Percentiles rank a stretch among this genome's conserved stretches.
Conservation (phyloP, 2,888 invertebrate species). For the Timema podura region DNA sequence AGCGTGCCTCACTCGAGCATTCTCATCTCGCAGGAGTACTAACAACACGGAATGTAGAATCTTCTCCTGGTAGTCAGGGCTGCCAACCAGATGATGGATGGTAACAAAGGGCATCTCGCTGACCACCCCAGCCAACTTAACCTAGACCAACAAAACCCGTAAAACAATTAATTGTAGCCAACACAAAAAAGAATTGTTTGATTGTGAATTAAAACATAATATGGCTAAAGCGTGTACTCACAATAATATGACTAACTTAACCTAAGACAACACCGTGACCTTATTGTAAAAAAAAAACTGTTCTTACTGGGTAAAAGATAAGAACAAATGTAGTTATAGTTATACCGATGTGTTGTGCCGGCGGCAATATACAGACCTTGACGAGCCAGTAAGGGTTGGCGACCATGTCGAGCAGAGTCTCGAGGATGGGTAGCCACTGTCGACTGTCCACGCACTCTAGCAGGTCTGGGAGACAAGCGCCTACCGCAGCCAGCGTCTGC, state of each 20-base stretch:
- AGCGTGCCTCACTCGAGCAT: constrained; percentile 70
- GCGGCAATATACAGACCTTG: constrained; percentile 53
- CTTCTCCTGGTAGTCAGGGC: constrained; percentile 54
- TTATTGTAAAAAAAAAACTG: too few species aligned
- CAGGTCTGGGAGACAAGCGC: constrained; percentile 54
- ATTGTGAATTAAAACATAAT: too few species aligned
- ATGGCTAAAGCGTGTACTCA: too few species aligned
- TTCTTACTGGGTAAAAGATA: too few species aligned
- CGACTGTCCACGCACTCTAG: constrained; percentile 59
- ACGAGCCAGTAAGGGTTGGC: constrained; percentile 81
- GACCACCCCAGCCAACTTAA: constrained; percentile 61
- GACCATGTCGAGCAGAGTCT: constrained; percentile 59
- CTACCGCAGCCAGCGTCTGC: constrained; percentile 63
- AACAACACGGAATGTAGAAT: constrained; percentile 58
- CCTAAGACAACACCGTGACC: too few species aligned
- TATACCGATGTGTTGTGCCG: too few species aligned
- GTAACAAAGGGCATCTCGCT: constrained; percentile 56
- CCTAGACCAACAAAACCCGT: constrained; percentile 44
- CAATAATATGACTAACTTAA: too few species aligned
- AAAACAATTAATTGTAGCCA: too few species aligned
- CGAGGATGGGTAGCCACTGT: constrained; percentile 54
- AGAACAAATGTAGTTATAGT: too few species aligned
- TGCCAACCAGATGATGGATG: constrained; percentile 52
- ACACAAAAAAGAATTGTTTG: too few species aligned
- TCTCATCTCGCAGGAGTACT: constrained; percentile 66